Conservation (phyloP, 2,113 vertebrate species). For the Calypte anna region DNA sequence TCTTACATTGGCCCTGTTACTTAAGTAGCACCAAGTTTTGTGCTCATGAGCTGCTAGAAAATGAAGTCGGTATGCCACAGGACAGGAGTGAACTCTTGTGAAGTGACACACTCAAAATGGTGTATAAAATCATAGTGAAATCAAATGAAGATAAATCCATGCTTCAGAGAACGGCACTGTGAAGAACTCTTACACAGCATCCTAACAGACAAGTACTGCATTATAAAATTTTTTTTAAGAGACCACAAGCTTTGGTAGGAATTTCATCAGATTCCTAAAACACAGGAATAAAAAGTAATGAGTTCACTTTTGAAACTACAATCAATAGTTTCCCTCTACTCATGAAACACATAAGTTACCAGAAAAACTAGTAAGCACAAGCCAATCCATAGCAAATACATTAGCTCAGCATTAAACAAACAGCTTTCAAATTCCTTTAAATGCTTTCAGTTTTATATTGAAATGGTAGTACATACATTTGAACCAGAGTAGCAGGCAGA, state of each 20-base stretch:
- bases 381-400: neutral
- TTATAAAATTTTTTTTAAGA: neutral
- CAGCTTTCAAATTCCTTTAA: neutral
- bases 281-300: fast-evolving
- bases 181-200: neutral
- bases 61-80: neutral
- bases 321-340: neutral
- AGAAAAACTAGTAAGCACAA: neutral
- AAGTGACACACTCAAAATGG: neutral
- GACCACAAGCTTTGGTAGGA: neutral
- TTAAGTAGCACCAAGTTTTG: neutral
- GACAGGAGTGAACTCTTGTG: neutral
- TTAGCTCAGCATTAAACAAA: neutral
- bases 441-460: neutral
- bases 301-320: neutral
- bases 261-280: neutral
- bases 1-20: neutral
- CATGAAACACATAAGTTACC: neutral
- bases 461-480: neutral
- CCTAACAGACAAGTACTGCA: neutral
- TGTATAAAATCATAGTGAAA: neutral
- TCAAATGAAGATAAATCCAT: neutral
- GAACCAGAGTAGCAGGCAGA: neutral
- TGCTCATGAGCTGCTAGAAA: neutral
- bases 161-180: neutral